Evolutionary conservation across 2,797 vertebrate genomes (phyloP), one percentile per base, ranked within the genome.

Genomic region (Coregonus ussuriensis): DNA sequence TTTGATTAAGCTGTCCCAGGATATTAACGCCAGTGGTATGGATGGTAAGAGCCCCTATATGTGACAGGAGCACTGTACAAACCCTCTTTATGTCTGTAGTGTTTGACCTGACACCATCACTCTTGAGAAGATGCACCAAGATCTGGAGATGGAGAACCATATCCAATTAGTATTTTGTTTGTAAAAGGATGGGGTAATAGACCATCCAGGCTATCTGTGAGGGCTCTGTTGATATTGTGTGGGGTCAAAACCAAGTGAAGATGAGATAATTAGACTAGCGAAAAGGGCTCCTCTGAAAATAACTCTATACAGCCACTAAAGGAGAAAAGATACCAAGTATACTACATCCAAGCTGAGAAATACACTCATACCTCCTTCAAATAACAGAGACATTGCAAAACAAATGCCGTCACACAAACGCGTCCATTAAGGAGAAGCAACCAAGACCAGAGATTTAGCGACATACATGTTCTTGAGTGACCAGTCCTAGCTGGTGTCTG

Each of bases 401-500:
- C 9, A 47, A 47, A 47, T 11, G 41, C 9, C 41, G 9, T 47
- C 9, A 47, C 9, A 47, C 41, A 47, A 47, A 11, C 41, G 9
- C 9, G 2, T 47, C 41, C 41, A 47, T 47, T 47, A 47, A 47
- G 9, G 9, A 47, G 9, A 13, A 47, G 41, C 11, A 3, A 11
- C 41, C 18, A 72, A 74, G 72, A 76, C 52, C 3, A 82, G 65
- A 71, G 25, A 25, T 59, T 56, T 11, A n/a, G 72, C 75, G 79
- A 83, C 76, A 71, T 71, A 84, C 74, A 82, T 52, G 72, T 78
- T 25, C 71, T 31, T 80, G 74, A 65, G 72, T 53, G 1, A 66
- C 15, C 37, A 21, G 33, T 9, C 37, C 67, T 41, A n/a, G 6
- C 67, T 18, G 35, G 35, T 16, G 67, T 5, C 35, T 70, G n/a